Evolutionary conservation across 2,113 vertebrate genomes (phyloP).

Genomic region (Anhinga rufa): DNA sequence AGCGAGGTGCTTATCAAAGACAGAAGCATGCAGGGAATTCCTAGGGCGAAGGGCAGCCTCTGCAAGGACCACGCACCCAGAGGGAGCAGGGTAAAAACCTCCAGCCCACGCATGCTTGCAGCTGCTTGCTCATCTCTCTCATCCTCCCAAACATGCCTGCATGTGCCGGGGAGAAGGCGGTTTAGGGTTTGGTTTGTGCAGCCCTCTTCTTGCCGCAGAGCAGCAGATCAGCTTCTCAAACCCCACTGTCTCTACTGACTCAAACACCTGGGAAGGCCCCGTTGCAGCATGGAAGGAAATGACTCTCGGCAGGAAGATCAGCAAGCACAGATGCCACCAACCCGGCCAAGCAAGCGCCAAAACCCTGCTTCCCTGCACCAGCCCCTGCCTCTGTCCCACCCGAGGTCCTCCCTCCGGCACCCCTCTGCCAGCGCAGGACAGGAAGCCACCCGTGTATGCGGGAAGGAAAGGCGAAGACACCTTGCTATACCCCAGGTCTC

Average conservation of each 20-base stretch:
- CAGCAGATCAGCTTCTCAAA: background rate
- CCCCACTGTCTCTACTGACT: background rate
- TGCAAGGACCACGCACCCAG: accelerated
- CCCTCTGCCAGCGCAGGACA: accelerated
- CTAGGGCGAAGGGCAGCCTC: background rate
- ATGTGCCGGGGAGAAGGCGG: background rate
- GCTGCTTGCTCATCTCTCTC: conserved; percentile 20
- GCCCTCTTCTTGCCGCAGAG: background rate
- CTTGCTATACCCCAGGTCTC: background rate
- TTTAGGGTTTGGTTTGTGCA: background rate
- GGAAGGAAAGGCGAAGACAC: background rate
- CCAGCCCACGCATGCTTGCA: conserved; percentile 1
- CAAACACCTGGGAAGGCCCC: background rate
- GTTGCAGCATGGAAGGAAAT: background rate
- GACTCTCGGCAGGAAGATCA: background rate
- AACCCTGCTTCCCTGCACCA: background rate
- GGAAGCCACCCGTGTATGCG: accelerated
- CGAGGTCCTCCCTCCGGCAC: background rate
- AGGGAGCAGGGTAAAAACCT: background rate
- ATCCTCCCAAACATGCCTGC: background rate
- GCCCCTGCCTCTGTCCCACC: background rate
- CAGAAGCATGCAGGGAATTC: background rate
- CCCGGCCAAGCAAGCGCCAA: background rate
- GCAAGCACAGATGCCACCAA: background rate
- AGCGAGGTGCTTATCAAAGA: background rate